Base-by-base conservation (phyloP, 2,113 vertebrate genomes). In the Gnathonemus longibarbis region DNA sequence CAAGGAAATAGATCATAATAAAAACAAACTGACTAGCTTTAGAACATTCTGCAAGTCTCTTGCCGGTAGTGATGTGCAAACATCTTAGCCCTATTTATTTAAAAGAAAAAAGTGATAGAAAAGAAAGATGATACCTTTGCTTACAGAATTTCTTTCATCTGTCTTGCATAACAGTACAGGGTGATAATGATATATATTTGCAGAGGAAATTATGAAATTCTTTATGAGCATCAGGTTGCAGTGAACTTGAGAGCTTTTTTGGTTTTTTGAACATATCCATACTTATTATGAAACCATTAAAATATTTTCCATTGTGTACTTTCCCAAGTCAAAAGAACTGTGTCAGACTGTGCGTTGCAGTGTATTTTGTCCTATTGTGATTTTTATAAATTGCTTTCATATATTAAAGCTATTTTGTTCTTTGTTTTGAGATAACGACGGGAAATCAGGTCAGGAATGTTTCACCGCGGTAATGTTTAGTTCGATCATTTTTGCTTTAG, bases 361-460 rank as follows among this genome's bases (percentile, higher is more conserved):
- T 87, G 6, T 11, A 49, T 49, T 31, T 27, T 7, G 42, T 35
- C 49, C 85, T 31, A 39, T 19, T 80, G 27, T 19, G 31, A 42
- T 31, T 87, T 53, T 49, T 87, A 53, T 17, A 87, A 87, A 87
- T 87, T 87, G n/a, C 49, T 87, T 87, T 35, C 84, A 27, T 31
- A 24, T 48, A 56, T 35, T 35, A 56, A 35, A 87, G 15, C 85
- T 15, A n/a, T 85, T 49, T 31, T 31, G 46, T 31, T n/a, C 24
- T 39, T 21, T 5, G 27, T 53, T 87, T n/a, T 39, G 24, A 56
- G 85, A 35, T 19, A 56, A 56, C 5, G 15, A n/a, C 10, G 48
- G 19, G 83, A 84, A 48, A 46, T 31, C 45, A 56, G 27, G n/a
- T 87, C n/a, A 27, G 27, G 39, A 27, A 48, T n/a, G 8, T n/a